Evolutionary conservation across 1,140 invertebrate species (phyloP), one percentile per base, ranked within the genome.

Genomic region (Bursaphelenchus mucronatus): DNA sequence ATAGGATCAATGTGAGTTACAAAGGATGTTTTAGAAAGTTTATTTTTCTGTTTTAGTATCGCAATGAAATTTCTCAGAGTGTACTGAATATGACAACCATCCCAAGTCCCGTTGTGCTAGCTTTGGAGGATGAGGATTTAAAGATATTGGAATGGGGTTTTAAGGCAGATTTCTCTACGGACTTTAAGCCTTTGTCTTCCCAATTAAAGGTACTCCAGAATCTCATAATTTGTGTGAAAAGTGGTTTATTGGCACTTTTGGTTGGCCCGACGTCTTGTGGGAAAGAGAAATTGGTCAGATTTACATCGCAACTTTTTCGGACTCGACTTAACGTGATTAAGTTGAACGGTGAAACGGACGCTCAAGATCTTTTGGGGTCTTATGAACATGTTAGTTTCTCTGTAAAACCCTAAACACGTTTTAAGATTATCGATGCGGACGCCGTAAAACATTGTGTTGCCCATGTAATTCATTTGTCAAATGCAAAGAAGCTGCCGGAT

Each of bases 261-360:
- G 90, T 92, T 83, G 94, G 93, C 13, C 83, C 85, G 17, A 85
- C 87, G 1, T 87, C 88, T 15, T 86, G 85, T 73, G 93, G 93
- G 0, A 97, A 97, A 84, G 90, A 88, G 55, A 87, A 87, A 68
- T 76, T 90, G 1, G 87, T 96, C 19, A 87, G 88, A 79, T 83
- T 89, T 17, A 81, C 95, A 30, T 87, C 92, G 0, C 84, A 87
- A 68, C 77, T 96, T 3, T 85, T 86, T 0, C 90, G 90, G 0
- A 86, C 87, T 67, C 84, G 87, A 57, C 83, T 97, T 3, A 87
- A 89, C 0, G 82, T 97, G 61, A 46, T 65, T 21, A 86, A 88
- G n/a, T 88, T 95, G 13, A 94, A 91, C 79, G 89, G 90, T 44
- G 88, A 90, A 47, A 96, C 93, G 87, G 94, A 97, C 78, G 94